These are phyloP conservation scores for Diorhabda elongata DNA, from an alignment of 1,140 invertebrate species.

Conservation along the genomic window DNA sequence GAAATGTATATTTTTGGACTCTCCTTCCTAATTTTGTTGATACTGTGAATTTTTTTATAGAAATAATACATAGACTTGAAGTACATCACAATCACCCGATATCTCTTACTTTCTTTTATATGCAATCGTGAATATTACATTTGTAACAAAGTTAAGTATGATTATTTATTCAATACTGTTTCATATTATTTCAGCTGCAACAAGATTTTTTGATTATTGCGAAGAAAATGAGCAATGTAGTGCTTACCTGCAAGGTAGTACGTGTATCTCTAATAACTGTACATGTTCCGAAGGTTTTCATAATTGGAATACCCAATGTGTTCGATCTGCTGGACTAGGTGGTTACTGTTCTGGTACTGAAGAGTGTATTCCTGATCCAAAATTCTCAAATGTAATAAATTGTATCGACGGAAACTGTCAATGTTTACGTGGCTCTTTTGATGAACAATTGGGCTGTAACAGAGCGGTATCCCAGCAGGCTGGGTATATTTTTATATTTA, in stretches of 20 bases:
- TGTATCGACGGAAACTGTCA: conserved; percentile 26
- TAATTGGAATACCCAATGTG: conserved; percentile 21
- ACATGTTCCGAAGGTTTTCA: conserved; percentile 26
- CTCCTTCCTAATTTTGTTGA: no score
- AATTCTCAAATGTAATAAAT: conserved; percentile 8
- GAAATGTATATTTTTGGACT: no score
- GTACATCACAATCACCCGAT: no score
- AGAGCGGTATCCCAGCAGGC: neutral
- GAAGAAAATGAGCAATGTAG: conserved; percentile 32
- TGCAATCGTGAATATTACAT: no score
- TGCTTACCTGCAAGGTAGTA: conserved; percentile 24
- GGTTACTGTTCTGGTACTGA: conserved; percentile 18
- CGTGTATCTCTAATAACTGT: conserved; percentile 26
- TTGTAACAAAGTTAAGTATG: no score
- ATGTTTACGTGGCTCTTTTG: conserved; percentile 18
- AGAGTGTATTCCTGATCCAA: conserved; percentile 21
- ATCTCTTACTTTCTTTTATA: no score
- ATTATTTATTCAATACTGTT: no score
- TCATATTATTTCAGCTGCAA: conserved; percentile 25
- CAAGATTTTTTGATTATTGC: conserved; percentile 28
- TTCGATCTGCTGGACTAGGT: conserved; percentile 18
- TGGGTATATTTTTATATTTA: neutral
- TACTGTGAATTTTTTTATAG: no score
- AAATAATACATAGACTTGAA: no score
- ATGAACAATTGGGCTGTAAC: conserved; percentile 12